Conservation (phyloP, 2,888 invertebrate genomes). For the Trissonchulus latispiculum region DNA sequence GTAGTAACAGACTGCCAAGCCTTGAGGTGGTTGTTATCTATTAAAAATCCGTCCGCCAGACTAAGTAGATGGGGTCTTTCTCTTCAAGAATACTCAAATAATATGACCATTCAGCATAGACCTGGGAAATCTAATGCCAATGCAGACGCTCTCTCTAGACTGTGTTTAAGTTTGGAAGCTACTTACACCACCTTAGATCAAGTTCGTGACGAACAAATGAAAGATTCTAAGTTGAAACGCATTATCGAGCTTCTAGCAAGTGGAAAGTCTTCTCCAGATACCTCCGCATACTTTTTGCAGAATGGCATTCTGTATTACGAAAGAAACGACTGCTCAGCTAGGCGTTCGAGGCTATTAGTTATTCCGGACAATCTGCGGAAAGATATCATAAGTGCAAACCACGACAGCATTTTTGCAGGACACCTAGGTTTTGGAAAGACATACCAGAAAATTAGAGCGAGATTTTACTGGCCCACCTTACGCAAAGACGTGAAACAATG, state of each 20-base stretch:
- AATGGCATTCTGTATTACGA: not conserved
- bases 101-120: conserved; percentile 42
- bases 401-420: conserved; percentile 25
- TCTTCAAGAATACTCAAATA: conserved; percentile 42
- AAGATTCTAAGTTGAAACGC: not conserved
- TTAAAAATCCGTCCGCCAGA: conserved; percentile 45
- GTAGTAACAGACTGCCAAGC: conserved; percentile 25
- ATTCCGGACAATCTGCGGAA: not conserved
- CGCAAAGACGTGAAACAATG: conserved; percentile 22
- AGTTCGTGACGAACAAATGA: not conserved
- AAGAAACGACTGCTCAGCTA: not conserved
- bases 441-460: conserved; percentile 17
- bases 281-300: not conserved
- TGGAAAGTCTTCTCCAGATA: not conserved
- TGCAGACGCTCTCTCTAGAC: conserved; percentile 44
- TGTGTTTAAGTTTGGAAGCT: not conserved
- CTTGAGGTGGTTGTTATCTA: conserved; percentile 28
- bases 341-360: conserved; percentile 2
- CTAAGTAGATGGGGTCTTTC: conserved; percentile 48
- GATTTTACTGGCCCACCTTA: conserved; percentile 28
- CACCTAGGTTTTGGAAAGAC: conserved; percentile 30
- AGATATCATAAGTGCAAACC: conserved; percentile 2
- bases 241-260: not conserved
- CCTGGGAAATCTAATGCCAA: conserved; percentile 44
- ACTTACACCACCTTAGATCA: not conserved